phyloP scores from a whole-genome alignment of 2,888 invertebrate species.

The Calliphora vomitoria region DNA sequence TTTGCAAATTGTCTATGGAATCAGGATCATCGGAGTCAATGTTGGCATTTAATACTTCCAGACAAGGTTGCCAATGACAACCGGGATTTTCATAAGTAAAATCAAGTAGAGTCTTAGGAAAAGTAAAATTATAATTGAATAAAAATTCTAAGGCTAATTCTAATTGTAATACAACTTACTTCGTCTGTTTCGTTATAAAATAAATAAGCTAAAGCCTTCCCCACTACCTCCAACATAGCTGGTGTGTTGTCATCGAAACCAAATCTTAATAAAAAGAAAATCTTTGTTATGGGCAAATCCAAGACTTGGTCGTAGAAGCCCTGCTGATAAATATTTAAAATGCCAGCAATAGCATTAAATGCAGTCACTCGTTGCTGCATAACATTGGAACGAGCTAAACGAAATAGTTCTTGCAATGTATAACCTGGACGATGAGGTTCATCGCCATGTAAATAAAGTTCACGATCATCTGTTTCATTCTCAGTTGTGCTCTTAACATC shows the following conservation, averaged over 20 bases:
- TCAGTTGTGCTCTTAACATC: background rate
- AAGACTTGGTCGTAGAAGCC: slow-evolving; percentile 92
- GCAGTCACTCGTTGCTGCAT: slow-evolving; percentile 93
- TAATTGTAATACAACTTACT: slow-evolving; percentile 78
- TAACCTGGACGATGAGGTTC: slow-evolving; percentile 97
- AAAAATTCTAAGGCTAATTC: background rate
- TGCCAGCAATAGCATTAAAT: slow-evolving; percentile 91
- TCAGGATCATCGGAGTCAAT: slow-evolving; percentile 81
- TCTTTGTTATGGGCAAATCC: slow-evolving; percentile 91
- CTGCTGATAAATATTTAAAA: slow-evolving; percentile 89
- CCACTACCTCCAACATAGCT: slow-evolving; percentile 90
- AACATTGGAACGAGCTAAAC: slow-evolving; percentile 90
- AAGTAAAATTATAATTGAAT: background rate
- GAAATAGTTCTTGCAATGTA: slow-evolving; percentile 94
- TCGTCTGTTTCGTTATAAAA: slow-evolving; percentile 93
- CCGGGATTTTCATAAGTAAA: slow-evolving; percentile 88
- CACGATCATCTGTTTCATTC: slow-evolving; percentile 85
- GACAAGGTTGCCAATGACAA: slow-evolving; percentile 87
- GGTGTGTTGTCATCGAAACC: slow-evolving; percentile 93
- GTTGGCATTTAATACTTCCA: slow-evolving; percentile 81
- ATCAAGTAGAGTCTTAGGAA: slow-evolving; percentile 87
- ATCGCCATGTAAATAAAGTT: slow-evolving; percentile 96
- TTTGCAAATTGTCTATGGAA: slow-evolving; percentile 85
- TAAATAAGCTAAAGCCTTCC: slow-evolving; percentile 90
- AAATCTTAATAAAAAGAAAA: slow-evolving; percentile 92